A percentile compares a stretch with the other conserved stretches of the same genome.
phyloP scores from a whole-genome alignment of 2,797 vertebrate species.

The Todus mexicanus region DNA sequence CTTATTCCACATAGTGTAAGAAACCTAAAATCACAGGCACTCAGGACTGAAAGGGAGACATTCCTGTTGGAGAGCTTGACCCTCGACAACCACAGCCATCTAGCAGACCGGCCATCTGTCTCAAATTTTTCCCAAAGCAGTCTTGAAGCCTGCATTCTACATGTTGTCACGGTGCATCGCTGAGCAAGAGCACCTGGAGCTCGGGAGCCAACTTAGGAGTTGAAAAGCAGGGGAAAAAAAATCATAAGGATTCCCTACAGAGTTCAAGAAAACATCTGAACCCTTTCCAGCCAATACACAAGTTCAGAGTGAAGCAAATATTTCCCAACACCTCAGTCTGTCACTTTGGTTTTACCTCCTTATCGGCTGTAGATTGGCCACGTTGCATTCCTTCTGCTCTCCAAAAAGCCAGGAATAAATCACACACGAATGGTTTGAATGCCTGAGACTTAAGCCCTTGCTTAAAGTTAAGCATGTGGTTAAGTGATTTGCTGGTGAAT shows the following conservation, averaged over 20 bases:
- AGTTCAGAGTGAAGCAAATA: constrained; percentile 16
- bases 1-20: neutral
- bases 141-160: neutral
- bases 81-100: neutral
- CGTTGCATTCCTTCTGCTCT: constrained; percentile 19
- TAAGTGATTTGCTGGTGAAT: constrained; percentile 11
- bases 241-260: neutral
- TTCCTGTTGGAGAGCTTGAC: neutral
- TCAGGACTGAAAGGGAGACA: neutral
- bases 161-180: neutral
- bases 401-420: constrained; percentile 39
- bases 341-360: neutral
- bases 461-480: constrained; percentile 36
- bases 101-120: neutral
- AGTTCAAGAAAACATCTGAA: neutral
- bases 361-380: constrained; percentile 3
- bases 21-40: neutral
- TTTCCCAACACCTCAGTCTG: constrained; percentile 15
- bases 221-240: neutral
- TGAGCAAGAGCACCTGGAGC: neutral
- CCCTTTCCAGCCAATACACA: neutral
- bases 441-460: constrained; percentile 24
- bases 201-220: fast-evolving
- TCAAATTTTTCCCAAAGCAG: neutral
- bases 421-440: neutral